Conservation (phyloP, 2,113 vertebrate species). For the Anser cygnoides region DNA sequence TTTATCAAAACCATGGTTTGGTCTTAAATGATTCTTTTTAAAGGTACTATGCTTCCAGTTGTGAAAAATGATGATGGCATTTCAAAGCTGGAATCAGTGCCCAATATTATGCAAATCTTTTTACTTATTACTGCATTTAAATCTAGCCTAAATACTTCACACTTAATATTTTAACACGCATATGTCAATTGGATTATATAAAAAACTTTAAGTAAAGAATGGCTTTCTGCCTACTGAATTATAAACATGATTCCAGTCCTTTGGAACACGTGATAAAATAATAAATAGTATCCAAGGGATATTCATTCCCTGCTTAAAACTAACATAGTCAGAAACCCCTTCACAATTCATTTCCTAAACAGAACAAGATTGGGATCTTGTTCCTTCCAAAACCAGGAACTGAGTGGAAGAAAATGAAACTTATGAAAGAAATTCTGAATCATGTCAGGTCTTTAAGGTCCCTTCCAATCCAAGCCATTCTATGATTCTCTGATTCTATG, state of each 20-base stretch:
- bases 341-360: not conserved
- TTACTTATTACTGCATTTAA: conserved; percentile 66
- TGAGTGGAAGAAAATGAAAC: not conserved
- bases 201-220: not conserved
- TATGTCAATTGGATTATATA: conserved; percentile 66
- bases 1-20: conserved; percentile 76
- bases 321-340: not conserved
- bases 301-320: not conserved
- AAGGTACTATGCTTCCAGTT: conserved; percentile 65
- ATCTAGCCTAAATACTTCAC: conserved; percentile 67
- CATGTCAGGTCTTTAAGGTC: too few species aligned
- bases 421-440: not conserved
- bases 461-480: too few species aligned
- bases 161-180: conserved; percentile 65
- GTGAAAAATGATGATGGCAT: conserved; percentile 68
- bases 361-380: not conserved
- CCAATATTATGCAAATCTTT: conserved; percentile 70
- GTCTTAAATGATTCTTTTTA: conserved; percentile 69
- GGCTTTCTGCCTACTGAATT: not conserved
- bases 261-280: not conserved
- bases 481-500: too few species aligned
- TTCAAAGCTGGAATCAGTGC: conserved; percentile 67
- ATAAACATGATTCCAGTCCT: not conserved
- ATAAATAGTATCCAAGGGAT: not conserved
- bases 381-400: not conserved